Conservation (phyloP, 1,140 invertebrate species). For the Drosophila funebris region DNA sequence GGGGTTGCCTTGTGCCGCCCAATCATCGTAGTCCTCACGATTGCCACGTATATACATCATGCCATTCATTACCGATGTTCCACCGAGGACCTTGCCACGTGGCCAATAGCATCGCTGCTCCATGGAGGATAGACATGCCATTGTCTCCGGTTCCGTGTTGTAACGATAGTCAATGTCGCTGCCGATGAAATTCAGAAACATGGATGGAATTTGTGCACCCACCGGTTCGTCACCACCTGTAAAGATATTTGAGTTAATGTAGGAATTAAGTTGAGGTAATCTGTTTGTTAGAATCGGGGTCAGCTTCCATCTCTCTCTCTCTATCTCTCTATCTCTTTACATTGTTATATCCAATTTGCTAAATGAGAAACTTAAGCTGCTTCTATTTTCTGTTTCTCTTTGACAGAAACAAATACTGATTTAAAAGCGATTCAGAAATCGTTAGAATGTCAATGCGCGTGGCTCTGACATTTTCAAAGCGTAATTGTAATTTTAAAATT, state of each 20-base stretch:
- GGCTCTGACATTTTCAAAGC: conserved; percentile 10
- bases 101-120: conserved; percentile 92
- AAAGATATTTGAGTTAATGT: conserved; percentile 22
- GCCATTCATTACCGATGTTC: conserved; percentile 97
- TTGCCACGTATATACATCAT: conserved; percentile 98
- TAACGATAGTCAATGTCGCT: conserved; percentile 95
- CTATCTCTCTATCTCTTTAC: neutral
- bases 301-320: neutral
- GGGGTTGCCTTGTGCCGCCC: conserved; percentile 92
- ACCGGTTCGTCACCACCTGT: conserved; percentile 91
- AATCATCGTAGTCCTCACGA: conserved; percentile 94
- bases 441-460: neutral
- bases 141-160: conserved; percentile 92
- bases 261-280: neutral
- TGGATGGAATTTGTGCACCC: conserved; percentile 92
- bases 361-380: neutral
- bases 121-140: conserved; percentile 91
- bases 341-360: neutral
- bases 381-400: neutral
- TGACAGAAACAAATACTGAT: neutral
- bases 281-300: neutral
- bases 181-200: conserved; percentile 93
- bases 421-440: conserved; percentile 3
- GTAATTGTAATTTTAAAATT: conserved; percentile 8
- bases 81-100: conserved; percentile 94